Evolutionary conservation across 1,140 invertebrate species (phyloP).

Genomic region (Triops cancriformis): DNA sequence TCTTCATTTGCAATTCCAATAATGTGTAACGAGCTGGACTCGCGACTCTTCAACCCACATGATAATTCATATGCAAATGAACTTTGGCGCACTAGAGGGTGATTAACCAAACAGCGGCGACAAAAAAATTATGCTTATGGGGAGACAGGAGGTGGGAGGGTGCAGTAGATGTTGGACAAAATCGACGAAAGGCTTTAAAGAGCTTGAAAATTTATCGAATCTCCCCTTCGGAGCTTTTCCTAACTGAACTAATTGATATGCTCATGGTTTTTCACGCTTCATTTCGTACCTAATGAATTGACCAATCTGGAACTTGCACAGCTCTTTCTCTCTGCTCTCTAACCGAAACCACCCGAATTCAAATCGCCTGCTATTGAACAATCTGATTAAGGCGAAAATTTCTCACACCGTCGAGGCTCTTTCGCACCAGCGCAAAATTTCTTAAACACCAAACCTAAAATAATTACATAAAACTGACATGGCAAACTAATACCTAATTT

Average conservation of each 20-base stretch:
- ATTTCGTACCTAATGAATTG: neutral
- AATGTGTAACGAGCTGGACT: slow-evolving; percentile 9
- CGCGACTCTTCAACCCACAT: slow-evolving; percentile 4
- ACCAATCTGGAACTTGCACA: neutral
- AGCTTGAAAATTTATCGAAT: too few species aligned
- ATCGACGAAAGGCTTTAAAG: too few species aligned
- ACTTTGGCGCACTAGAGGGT: neutral
- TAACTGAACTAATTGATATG: slow-evolving; percentile 3
- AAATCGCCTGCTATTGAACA: too few species aligned
- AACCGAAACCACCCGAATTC: too few species aligned
- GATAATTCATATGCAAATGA: slow-evolving; percentile 4
- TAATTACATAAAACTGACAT: too few species aligned
- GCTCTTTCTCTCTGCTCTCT: too few species aligned
- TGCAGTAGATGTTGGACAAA: too few species aligned
- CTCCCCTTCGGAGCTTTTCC: neutral
- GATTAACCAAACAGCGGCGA: neutral
- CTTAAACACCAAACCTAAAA: too few species aligned
- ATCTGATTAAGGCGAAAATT: too few species aligned
- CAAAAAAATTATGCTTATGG: neutral
- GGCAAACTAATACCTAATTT: too few species aligned
- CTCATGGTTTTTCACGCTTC: slow-evolving; percentile 5
- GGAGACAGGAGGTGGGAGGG: neutral
- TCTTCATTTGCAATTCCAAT: slow-evolving; percentile 12
- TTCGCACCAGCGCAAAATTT: too few species aligned
- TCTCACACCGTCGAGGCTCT: too few species aligned